These are phyloP conservation scores for Crocodylus rhombifer DNA, from an alignment of 2,797 vertebrate species.

Conservation along the genomic window DNA sequence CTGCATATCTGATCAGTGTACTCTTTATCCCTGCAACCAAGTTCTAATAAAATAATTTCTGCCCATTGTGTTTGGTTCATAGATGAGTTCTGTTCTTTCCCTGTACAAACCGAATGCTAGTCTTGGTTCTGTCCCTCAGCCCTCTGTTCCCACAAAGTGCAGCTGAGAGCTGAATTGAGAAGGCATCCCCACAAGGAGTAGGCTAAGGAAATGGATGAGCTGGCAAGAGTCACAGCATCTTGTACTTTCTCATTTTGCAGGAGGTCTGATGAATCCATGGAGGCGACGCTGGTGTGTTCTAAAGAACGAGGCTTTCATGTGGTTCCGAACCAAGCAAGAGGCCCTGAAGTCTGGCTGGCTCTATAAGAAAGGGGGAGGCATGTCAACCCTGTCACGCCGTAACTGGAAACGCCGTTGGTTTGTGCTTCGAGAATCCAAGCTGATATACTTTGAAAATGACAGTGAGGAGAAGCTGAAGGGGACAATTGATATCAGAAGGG, in stretches of 20 bases:
- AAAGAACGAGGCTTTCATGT: conserved; percentile 95
- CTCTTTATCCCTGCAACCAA: too few species aligned
- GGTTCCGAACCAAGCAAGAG: conserved; percentile 95
- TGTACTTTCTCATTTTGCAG: conserved; percentile 63
- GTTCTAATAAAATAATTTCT: neutral
- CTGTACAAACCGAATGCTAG: neutral
- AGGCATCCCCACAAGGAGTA: accelerated
- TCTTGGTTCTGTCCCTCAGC: neutral
- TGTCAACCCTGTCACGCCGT: conserved; percentile 91
- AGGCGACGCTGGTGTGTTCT: conserved; percentile 93
- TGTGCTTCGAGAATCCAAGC: conserved; percentile 89
- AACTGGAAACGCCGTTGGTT: conserved; percentile 98
- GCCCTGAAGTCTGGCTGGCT: conserved; percentile 93
- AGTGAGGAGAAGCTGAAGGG: conserved; percentile 93
- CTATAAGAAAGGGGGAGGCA: conserved; percentile 93
- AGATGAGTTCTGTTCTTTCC: neutral
- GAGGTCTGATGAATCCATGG: conserved; percentile 94
- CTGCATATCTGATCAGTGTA: too few species aligned
- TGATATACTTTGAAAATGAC: conserved; percentile 94
- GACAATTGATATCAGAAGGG: conserved; percentile 88
- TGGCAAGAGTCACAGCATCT: neutral
- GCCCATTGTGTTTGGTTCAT: neutral
- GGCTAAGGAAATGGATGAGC: accelerated
- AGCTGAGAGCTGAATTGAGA: neutral
- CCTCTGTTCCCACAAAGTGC: neutral